phyloP scores from a whole-genome alignment of 2,888 invertebrate genomes.

The Achlya flavicornis region DNA sequence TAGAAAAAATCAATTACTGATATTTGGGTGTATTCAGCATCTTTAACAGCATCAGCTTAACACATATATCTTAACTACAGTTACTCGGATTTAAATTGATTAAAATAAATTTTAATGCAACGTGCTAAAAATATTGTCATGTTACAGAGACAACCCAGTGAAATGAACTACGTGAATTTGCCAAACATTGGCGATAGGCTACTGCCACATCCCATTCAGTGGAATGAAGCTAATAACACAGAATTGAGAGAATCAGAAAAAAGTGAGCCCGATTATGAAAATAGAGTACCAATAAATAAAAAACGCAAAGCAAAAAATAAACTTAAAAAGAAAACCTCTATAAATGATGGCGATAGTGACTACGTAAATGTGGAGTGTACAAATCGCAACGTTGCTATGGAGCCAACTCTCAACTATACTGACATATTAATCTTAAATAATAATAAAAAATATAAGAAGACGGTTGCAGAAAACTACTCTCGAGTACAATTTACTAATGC shows the following conservation, averaged over 20 bases:
- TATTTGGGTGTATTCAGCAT: too few relatives aligned
- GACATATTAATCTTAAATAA: background rate
- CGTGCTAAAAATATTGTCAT: too few relatives aligned
- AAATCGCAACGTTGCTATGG: too few relatives aligned
- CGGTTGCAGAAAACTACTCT: background rate
- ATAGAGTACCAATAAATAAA: background rate
- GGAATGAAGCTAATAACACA: background rate
- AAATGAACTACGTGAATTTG: background rate
- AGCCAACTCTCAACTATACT: background rate
- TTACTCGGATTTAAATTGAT: too few relatives aligned
- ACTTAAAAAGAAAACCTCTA: background rate
- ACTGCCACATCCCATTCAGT: conserved; percentile 5
- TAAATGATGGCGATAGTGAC: background rate
- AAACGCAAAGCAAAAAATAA: background rate
- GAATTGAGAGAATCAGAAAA: too few relatives aligned
- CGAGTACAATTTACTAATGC: background rate
- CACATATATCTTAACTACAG: too few relatives aligned
- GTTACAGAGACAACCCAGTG: background rate
- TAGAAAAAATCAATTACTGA: too few relatives aligned
- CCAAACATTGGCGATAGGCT: background rate
- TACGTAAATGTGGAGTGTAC: conserved; percentile 3
- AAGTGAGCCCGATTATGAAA: background rate
- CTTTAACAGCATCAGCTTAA: too few relatives aligned
- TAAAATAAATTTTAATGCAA: too few relatives aligned
- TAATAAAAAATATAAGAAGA: too few relatives aligned